Evolutionary conservation across 2,797 vertebrate species (phyloP).

Genomic region (Melanotaenia pygmaea): DNA sequence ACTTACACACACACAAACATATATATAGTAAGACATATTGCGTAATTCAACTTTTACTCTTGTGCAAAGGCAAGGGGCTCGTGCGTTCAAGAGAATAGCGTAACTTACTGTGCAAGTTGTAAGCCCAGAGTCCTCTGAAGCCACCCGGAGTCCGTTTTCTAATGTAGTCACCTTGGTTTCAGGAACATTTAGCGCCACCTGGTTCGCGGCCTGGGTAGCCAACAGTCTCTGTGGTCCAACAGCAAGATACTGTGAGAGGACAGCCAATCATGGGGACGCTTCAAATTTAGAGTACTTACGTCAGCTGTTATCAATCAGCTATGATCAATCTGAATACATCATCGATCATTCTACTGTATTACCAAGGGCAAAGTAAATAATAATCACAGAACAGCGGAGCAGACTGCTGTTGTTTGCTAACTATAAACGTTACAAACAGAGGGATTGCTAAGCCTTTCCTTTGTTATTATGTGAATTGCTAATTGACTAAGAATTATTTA

Average conservation of each 20-base stretch:
- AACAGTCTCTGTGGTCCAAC: slow-evolving; percentile 71
- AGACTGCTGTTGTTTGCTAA: neutral
- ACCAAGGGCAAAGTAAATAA: fast-evolving
- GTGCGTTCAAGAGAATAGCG: neutral
- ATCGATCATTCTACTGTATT: fast-evolving
- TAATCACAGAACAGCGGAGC: neutral
- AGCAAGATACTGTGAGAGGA: slow-evolving; percentile 62
- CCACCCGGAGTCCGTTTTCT: slow-evolving; percentile 93
- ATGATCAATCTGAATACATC: fast-evolving
- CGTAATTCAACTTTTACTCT: neutral
- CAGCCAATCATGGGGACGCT: slow-evolving; percentile 29
- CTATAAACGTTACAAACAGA: slow-evolving; percentile 9
- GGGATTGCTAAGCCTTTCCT: neutral
- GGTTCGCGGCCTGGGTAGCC: slow-evolving; percentile 82
- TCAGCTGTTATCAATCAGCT: neutral
- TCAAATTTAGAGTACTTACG: neutral
- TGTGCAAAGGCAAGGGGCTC: neutral
- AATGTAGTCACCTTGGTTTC: slow-evolving; percentile 92
- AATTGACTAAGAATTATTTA: neutral
- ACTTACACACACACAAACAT: too few relatives aligned
- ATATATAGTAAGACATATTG: neutral
- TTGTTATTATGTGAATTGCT: fast-evolving
- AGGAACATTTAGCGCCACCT: slow-evolving; percentile 92
- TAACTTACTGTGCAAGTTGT: slow-evolving; percentile 92
- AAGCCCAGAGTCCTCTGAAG: slow-evolving; percentile 94